Evolutionary conservation across 2,113 vertebrate species (phyloP), one percentile per base, ranked within the genome.

Genomic region (Strigops habroptila): DNA sequence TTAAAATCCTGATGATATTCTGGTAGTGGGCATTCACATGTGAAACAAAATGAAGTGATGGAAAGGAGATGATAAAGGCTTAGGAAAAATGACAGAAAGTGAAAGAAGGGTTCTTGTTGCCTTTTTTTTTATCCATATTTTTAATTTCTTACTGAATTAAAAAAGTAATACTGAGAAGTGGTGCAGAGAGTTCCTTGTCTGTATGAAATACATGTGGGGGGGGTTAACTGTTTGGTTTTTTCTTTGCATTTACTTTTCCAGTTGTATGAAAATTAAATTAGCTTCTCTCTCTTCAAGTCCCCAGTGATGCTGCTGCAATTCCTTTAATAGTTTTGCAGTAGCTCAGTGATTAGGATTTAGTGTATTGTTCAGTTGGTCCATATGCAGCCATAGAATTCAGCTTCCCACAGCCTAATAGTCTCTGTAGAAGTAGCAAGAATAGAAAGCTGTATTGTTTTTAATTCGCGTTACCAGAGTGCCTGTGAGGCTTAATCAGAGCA

Each of bases 381-480:
- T 46, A 78, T 7, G 39, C 65, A 78, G 74, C 69, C 57, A 37
- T 17, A 93, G 88, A 90, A 81, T 88, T 73, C 62, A 52, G 62
- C 76, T 95, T 96, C 88, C 82, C 89, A 84, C 78, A 95, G 89
- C 67, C 75, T 71, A 21, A 65, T 3, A 14, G 60, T n/a, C 51
- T 90, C 91, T 73, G 57, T n/a, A 76, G 64, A 83, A 64, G 64
- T 3, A 86, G 78, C 68, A 78, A 68, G 71, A 90, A 79, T 82
- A 95, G 69, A 93, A 88, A 86, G 86, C 12, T 2, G 43, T 92
- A 93, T 88, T 96, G 87, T 94, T 95, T 93, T 81, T 88, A 90
- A 90, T 81, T 94, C 0, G 1, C 4, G 1, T 91, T 93, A 93
- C 91, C 39, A 37, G 76, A 95, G 82, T 48, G 93, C 48, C 86